Base-by-base conservation (phyloP, 2,888 invertebrate species). In the Flabesymbios commensalis region DNA sequence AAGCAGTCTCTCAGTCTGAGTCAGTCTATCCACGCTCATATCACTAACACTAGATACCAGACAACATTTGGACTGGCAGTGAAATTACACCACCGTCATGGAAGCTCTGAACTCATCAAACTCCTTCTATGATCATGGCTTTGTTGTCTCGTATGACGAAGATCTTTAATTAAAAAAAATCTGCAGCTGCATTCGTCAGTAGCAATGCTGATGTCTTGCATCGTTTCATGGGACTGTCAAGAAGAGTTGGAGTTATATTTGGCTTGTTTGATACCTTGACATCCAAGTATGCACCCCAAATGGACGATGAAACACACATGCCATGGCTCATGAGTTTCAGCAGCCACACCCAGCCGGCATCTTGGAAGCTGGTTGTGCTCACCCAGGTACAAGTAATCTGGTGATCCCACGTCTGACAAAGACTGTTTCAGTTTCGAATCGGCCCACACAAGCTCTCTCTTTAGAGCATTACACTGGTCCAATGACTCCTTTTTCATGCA, bases 201-300 rank as follows among this genome's bases (percentile, higher is more conserved):
- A 39, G 36, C n/a, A 32, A 53, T 7, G 28, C 28, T 28, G 19
- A 19, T 19, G 32, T 36, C 2, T 10, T 56, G 17, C 56, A 56
- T 47, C 45, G 47, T 19, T 17, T 22, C n/a, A 56, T 56, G 45
- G 47, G 29, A 19, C 22, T 56, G 28, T 31, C 14, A 14, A 14
- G 28, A 17, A 31, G 32, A 33, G 32, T 56, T 31, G 56, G 45
- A 10, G 45, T 5, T 10, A 56, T 56, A 43, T 56, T 56, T 7
- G 56, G 56, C n/a, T 56, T 43, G 56, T 56, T 45, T 56, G 56
- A 56, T 32, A 47, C 32, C 0, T 56, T n/a, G 47, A 24, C 47
- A 17, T 56, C 29, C 17, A 29, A 29, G 47, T 45, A 22, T 47
- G 29, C 17, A 45, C 43, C 19, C 56, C 56, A n/a, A 45, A 45